Base-by-base conservation (phyloP, 2,888 invertebrate genomes). In the Dyspetes luteomarginatus region DNA sequence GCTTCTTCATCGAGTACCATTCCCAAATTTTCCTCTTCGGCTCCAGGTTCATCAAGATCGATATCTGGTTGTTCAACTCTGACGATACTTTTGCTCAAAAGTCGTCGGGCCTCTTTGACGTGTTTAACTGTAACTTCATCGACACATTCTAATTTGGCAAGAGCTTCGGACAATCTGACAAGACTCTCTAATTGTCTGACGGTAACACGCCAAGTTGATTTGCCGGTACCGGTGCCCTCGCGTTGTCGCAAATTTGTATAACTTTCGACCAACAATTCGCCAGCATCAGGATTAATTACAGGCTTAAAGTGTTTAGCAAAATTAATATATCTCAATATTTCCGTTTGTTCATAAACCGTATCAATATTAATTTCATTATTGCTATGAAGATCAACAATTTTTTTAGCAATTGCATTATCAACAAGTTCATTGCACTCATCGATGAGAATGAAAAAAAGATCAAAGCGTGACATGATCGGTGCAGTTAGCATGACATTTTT, bases 381-480 rank as follows among this genome's bases (percentile, higher is more conserved):
- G 73, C 97, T 96, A 89, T 99, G 99, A 48, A 99, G 93, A 89
- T 99, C 98, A 0, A 99, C 96, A 75, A 99, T 99, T 90, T 98
- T 97, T 83, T 97, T 94, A 0, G 99, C 99, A 80, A 99, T 99
- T 0, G 99, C 98, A 90, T 98, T 99, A 92, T 99, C 99, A 0
- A 97, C 95, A 86, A 98, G 95, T 93, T 98, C 97, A 91, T 97
- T 97, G 89, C 98, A 97, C 91, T 99, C 99, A 91, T 99, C 99
- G 1, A 99, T 97, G 0, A 99, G 94, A 85, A 99, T 98, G 93
- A 99, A 99, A 93, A 99, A 99, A 15, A 99, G 93, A 93, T 99
- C 99, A 92, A 99, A 99, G 85, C 99, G 95, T 0, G 99, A 99
- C 99, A 99, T 99, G 88, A 99, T 98, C 0, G 99, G 99, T 0